Evolutionary conservation across 2,113 vertebrate species (phyloP).

Genomic region (Entosphenus tridentatus): DNA sequence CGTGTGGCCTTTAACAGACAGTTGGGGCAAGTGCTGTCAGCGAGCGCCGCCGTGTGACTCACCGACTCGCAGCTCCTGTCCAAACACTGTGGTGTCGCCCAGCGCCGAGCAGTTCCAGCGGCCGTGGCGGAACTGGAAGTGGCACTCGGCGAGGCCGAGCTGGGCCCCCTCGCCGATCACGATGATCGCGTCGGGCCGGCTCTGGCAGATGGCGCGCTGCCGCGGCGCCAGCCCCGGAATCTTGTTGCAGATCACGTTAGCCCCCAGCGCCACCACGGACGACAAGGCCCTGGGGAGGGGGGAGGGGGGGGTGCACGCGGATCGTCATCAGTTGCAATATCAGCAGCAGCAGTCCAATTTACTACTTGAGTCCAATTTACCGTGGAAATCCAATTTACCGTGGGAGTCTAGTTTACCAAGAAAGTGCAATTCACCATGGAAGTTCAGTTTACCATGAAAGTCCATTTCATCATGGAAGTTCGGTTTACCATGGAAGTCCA

Average conservation of each 20-base stretch:
- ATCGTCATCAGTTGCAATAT: not conserved
- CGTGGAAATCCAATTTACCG: too few relatives aligned
- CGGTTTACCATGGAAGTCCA: too few relatives aligned
- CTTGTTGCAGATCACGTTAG: slow-evolving; percentile 95
- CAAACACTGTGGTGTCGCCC: slow-evolving; percentile 74
- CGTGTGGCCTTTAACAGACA: too few relatives aligned
- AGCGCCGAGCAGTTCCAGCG: slow-evolving; percentile 94
- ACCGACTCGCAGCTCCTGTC: slow-evolving; percentile 96
- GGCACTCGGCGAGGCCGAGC: slow-evolving; percentile 89
- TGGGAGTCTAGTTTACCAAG: too few relatives aligned
- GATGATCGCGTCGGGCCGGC: slow-evolving; percentile 83
- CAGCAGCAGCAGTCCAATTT: too few relatives aligned
- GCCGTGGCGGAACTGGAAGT: slow-evolving; percentile 81
- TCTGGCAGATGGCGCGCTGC: slow-evolving; percentile 92
- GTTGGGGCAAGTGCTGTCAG: too few relatives aligned
- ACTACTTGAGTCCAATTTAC: too few relatives aligned
- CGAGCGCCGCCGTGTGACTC: slow-evolving; percentile 25
- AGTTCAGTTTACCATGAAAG: too few relatives aligned
- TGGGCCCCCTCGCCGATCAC: slow-evolving; percentile 92
- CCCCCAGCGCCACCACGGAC: slow-evolving; percentile 77
- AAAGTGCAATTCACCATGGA: too few relatives aligned
- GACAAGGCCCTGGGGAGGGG: slow-evolving; percentile 44
- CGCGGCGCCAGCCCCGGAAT: slow-evolving; percentile 82
- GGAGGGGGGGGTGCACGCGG: not conserved
- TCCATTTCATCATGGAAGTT: too few relatives aligned